These are phyloP conservation scores for Psilopogon haemacephalus DNA, from an alignment of 2,113 vertebrate genomes.

Conservation along the genomic window DNA sequence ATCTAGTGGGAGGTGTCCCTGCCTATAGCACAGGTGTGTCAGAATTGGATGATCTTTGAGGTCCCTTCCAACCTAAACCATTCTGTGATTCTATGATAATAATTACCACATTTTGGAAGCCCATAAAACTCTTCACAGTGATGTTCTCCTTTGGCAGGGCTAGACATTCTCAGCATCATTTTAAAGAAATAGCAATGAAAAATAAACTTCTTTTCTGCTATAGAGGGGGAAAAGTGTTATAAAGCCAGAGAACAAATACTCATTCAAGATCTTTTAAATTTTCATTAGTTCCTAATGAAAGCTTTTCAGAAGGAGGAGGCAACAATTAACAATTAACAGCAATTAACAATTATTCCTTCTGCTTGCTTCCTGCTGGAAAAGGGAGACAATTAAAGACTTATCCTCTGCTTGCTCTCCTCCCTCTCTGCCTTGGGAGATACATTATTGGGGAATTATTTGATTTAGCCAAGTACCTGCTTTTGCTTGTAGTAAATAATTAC, in stretches of 20 bases:
- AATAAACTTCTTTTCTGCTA: not conserved
- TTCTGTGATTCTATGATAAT: no score
- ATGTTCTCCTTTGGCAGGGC: not conserved
- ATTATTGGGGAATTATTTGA: not conserved
- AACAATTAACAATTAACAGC: conserved; percentile 54
- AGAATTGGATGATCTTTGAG: no score
- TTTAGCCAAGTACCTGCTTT: not conserved
- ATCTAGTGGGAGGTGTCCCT: no score
- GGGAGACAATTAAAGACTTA: conserved; percentile 24
- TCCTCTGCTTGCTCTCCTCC: not conserved
- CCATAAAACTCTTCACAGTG: not conserved
- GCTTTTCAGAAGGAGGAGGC: conserved; percentile 20
- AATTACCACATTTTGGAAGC: not conserved
- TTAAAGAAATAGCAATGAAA: not conserved
- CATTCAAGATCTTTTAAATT: not conserved
- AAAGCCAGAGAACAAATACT: not conserved
- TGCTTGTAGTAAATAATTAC: not conserved
- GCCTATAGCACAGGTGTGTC: no score
- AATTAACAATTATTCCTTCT: conserved; percentile 52
- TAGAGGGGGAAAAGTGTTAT: not conserved
- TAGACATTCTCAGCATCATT: not conserved
- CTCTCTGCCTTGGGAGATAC: not conserved
- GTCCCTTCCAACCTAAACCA: no score
- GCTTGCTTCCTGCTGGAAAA: conserved; percentile 43
- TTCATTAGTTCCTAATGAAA: conserved; percentile 34